phyloP scores from a whole-genome alignment of 2,113 vertebrate genomes.

The Oryzias celebensis region DNA sequence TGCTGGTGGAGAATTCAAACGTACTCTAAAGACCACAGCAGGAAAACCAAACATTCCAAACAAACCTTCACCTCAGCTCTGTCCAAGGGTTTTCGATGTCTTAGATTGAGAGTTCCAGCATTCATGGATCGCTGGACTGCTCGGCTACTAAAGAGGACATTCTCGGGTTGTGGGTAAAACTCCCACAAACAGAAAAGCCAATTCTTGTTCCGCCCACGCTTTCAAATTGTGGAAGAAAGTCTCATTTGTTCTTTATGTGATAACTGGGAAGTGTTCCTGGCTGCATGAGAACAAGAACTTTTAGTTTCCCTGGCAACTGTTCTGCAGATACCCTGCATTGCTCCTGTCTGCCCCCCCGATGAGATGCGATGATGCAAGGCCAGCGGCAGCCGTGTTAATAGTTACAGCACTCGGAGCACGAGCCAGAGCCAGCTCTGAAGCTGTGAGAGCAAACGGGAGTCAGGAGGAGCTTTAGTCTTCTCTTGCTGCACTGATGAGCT shows the following conservation, averaged over 20 bases:
- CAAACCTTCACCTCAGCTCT: too few relatives aligned
- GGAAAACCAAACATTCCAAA: background rate
- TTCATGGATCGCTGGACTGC: too few relatives aligned
- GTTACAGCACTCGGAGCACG: conserved; percentile 49
- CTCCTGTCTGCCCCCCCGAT: conserved; percentile 47
- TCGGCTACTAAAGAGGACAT: background rate
- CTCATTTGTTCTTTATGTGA: conserved; percentile 9
- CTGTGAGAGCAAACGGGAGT: background rate
- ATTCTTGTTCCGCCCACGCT: too few relatives aligned
- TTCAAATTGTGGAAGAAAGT: too few relatives aligned
- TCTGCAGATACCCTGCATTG: conserved; percentile 51
- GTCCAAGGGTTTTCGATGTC: too few relatives aligned
- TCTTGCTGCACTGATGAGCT: too few relatives aligned
- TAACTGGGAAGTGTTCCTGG: conserved; percentile 15
- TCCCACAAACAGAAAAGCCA: background rate
- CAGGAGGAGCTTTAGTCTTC: too few relatives aligned
- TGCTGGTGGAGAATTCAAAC: background rate
- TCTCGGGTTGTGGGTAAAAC: too few relatives aligned
- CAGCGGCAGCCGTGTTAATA: conserved; percentile 56
- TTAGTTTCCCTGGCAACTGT: conserved; percentile 65
- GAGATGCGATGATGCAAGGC: conserved; percentile 66
- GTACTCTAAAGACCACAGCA: background rate
- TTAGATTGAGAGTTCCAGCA: too few relatives aligned
- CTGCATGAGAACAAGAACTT: conserved; percentile 52
- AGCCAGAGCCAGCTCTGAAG: conserved; percentile 4